These are phyloP conservation scores for Campopleginae sp. DNA, from an alignment of 2,888 invertebrate genomes.

Conservation along the genomic window DNA sequence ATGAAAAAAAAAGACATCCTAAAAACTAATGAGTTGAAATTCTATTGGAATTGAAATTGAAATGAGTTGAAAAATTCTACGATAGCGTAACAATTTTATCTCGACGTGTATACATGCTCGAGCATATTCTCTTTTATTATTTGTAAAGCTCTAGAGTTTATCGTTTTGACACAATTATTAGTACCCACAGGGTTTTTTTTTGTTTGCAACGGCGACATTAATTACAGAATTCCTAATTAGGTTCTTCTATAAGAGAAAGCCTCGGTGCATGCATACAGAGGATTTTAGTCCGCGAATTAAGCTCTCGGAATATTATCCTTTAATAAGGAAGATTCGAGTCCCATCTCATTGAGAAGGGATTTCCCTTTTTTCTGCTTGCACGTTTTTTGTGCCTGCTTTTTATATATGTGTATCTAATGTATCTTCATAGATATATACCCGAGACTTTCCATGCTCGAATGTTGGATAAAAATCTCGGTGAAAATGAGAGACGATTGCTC, in stretches of 20 bases:
- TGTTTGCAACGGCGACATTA: slow-evolving; percentile 52
- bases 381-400: slow-evolving; percentile 31
- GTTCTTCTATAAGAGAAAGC: slow-evolving; percentile 62
- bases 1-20: not conserved
- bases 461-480: slow-evolving; percentile 72
- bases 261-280: slow-evolving; percentile 45
- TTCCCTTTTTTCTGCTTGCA: slow-evolving; percentile 37
- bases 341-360: slow-evolving; percentile 70
- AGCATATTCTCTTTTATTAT: not conserved
- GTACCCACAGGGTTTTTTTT: not conserved
- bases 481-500: slow-evolving; percentile 61
- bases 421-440: not conserved
- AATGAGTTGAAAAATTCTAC: slow-evolving; percentile 10
- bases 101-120: slow-evolving; percentile 3
- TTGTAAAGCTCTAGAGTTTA: not conserved
- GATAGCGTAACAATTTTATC: slow-evolving; percentile 26
- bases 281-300: slow-evolving; percentile 72
- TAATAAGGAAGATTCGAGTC: slow-evolving; percentile 76
- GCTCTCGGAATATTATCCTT: slow-evolving; percentile 77
- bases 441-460: slow-evolving; percentile 29
- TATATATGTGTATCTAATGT: slow-evolving; percentile 12
- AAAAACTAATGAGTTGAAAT: slow-evolving; percentile 24
- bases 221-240: slow-evolving; percentile 71
- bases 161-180: slow-evolving; percentile 33
- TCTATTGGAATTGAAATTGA: slow-evolving; percentile 16